These are phyloP conservation scores for Capitulum mitella DNA, from an alignment of 2,888 invertebrate species.

Conservation along the genomic window DNA sequence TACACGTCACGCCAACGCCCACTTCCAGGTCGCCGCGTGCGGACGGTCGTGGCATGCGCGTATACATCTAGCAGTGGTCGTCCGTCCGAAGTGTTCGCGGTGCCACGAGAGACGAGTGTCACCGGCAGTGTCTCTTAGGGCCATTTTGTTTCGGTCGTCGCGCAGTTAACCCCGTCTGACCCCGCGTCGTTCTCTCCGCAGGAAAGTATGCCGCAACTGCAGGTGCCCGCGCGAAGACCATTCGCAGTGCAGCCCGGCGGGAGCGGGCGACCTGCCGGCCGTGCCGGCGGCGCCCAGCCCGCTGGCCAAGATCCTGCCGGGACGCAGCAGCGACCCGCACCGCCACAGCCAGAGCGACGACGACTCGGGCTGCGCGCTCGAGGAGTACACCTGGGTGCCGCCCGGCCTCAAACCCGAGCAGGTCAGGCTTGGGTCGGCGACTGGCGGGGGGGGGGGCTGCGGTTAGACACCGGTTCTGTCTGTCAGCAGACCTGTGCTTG, in stretches of 20 bases:
- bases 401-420: constrained; percentile 92
- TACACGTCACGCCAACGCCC: not conserved
- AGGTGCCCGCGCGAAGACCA: constrained; percentile 57
- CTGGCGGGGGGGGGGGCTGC: no score
- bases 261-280: constrained; percentile 19
- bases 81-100: no score
- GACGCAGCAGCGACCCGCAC: constrained; percentile 55
- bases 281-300: constrained; percentile 38
- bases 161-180: not conserved
- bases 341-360: constrained; percentile 90
- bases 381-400: constrained; percentile 98
- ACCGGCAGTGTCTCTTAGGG: no score
- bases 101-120: no score
- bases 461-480: no score
- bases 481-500: no score
- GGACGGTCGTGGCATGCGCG: no score
- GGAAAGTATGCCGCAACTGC: constrained; percentile 69
- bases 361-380: constrained; percentile 93
- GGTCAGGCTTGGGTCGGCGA: no score
- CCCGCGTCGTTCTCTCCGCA: not conserved
- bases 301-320: constrained; percentile 31
- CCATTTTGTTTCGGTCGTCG: not conserved
- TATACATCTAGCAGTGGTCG: no score
- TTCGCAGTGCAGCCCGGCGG: constrained; percentile 39
- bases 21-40: not conserved